These are phyloP conservation scores for Bombus soroeensis DNA, from an alignment of 1,140 invertebrate genomes.

Conservation along the genomic window DNA sequence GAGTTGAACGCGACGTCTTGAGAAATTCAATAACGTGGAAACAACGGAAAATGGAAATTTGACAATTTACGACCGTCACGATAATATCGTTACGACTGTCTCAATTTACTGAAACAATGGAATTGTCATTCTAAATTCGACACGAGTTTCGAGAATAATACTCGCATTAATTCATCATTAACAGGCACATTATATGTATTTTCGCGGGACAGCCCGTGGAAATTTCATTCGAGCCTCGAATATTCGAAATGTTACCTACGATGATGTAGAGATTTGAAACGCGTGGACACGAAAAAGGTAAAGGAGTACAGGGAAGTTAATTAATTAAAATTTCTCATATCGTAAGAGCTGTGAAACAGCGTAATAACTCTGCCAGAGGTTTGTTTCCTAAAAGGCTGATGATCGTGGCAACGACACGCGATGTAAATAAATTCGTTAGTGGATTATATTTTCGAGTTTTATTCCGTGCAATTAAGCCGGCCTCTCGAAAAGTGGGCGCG, in stretches of 20 bases:
- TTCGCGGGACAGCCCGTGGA: no score
- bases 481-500: background rate
- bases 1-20: background rate
- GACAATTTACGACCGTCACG: background rate
- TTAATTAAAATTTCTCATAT: no score
- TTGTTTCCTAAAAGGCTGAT: no score
- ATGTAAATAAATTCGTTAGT: conserved; percentile 13
- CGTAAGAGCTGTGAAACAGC: no score
- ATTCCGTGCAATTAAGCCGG: conserved; percentile 30
- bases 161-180: background rate
- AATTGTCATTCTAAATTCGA: background rate
- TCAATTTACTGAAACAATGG: background rate
- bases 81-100: background rate
- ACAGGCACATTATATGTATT: background rate
- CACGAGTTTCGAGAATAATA: background rate
- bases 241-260: background rate
- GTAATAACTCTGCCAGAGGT: no score
- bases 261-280: background rate
- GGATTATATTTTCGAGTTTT: conserved; percentile 24
- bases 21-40: background rate
- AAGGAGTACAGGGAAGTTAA: no score
- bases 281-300: background rate
- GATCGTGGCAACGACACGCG: background rate
- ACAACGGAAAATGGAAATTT: background rate
- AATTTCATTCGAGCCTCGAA: fast-evolving